These are phyloP conservation scores for Chaenodraco wilsoni DNA, from an alignment of 2,797 vertebrate genomes.

Conservation along the genomic window DNA sequence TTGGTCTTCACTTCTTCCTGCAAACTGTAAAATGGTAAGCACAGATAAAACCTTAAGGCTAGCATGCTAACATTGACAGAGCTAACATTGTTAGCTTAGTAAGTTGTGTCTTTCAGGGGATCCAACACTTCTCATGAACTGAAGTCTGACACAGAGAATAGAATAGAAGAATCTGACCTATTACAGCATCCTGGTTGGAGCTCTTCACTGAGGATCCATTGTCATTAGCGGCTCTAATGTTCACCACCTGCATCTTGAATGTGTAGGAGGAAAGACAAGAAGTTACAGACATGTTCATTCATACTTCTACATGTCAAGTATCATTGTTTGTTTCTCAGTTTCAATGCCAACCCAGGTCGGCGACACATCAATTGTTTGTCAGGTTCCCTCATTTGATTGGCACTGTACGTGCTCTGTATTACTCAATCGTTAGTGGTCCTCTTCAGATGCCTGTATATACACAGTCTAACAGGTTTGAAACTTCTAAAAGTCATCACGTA, in stretches of 20 bases:
- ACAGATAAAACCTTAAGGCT: conserved; percentile 59
- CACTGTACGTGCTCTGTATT: too few relatives aligned
- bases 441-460: too few relatives aligned
- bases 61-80: conserved; percentile 24
- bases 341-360: not conserved
- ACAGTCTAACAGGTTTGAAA: too few relatives aligned
- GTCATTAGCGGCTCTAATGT: conserved; percentile 81
- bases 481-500: too few relatives aligned
- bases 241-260: conserved; percentile 77
- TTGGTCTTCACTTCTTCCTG: conserved; percentile 79
- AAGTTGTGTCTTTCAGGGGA: not conserved
- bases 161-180: conserved; percentile 80
- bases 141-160: not conserved
- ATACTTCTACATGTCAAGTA: not conserved
- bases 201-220: conserved; percentile 82
- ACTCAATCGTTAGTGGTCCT: too few relatives aligned
- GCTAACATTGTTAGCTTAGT: conserved; percentile 8
- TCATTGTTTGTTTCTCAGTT: not conserved
- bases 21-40: conserved; percentile 76
- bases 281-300: not conserved
- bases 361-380: too few relatives aligned
- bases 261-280: conserved; percentile 16
- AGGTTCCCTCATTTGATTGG: too few relatives aligned
- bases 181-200: conserved; percentile 84
- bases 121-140: conserved; percentile 1